Evolutionary conservation across 2,797 vertebrate species (phyloP).

Genomic region (Alcedo quadribrachys): DNA sequence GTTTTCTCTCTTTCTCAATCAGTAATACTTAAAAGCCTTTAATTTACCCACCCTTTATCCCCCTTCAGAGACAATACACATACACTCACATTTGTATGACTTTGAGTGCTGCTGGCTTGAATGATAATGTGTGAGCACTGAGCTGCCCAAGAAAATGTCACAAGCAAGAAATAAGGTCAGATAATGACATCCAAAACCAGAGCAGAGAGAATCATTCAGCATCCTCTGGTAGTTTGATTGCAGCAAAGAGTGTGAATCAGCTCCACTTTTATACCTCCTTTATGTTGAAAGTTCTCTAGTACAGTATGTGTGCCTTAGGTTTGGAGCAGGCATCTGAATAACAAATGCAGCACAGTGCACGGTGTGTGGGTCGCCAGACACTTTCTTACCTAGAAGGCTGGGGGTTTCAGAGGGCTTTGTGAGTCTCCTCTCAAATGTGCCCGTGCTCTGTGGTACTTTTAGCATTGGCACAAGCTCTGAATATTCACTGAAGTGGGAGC

Average conservation of each 20-base stretch:
- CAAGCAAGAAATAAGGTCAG: constrained; percentile 64
- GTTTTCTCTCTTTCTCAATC: constrained; percentile 79
- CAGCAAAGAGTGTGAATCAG: constrained; percentile 44
- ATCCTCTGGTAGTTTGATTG: constrained; percentile 60
- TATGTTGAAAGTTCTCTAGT: constrained; percentile 42
- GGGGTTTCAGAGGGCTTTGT: constrained; percentile 20
- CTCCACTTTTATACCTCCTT: constrained; percentile 25
- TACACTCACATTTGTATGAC: constrained; percentile 48
- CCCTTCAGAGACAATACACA: constrained; percentile 7
- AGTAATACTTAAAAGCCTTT: constrained; percentile 78
- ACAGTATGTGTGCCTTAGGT: constrained; percentile 17
- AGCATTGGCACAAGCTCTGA: constrained; percentile 3
- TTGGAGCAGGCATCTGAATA: constrained; percentile 52
- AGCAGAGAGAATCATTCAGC: constrained; percentile 51
- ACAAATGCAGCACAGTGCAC: constrained; percentile 26
- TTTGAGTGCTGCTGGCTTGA: constrained; percentile 50
- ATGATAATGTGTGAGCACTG: constrained; percentile 36
- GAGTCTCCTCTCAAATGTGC: neutral
- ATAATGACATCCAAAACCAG: constrained; percentile 63
- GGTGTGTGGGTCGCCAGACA: neutral
- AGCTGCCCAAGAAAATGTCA: constrained; percentile 66
- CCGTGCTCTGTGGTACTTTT: neutral
- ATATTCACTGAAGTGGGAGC: neutral
- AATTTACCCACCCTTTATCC: constrained; percentile 45
- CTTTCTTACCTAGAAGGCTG: constrained; percentile 29